Conservation (phyloP, 2,888 invertebrate genomes). For the Hirtodrosophila cameraria region DNA sequence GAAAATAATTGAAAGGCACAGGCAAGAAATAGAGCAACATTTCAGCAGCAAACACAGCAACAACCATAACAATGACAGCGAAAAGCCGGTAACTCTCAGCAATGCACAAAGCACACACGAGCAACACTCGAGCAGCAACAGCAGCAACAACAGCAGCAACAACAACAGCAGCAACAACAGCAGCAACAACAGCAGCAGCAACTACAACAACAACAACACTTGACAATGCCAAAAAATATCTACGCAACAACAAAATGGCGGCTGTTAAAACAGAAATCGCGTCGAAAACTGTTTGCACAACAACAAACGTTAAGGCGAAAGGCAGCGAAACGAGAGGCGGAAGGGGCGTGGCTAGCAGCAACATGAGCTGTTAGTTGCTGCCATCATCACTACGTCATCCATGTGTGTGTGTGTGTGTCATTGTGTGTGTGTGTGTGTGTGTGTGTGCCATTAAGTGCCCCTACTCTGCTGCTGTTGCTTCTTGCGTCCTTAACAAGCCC, state of each 20-base stretch:
- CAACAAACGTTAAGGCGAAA: not conserved
- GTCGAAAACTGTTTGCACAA: slow-evolving; percentile 53
- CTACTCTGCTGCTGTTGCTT: slow-evolving; percentile 1
- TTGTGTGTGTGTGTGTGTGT: slow-evolving; percentile 17
- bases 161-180: not conserved
- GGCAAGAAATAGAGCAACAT: slow-evolving; percentile 56
- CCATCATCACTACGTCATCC: slow-evolving; percentile 24
- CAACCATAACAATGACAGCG: slow-evolving; percentile 46
- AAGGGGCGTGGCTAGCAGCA: slow-evolving; percentile 7
- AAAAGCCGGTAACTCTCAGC: slow-evolving; percentile 49
- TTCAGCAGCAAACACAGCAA: slow-evolving; percentile 36
- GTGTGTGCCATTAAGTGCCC: slow-evolving; percentile 36
- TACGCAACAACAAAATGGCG: slow-evolving; percentile 58
- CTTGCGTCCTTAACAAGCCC: slow-evolving; percentile 1
- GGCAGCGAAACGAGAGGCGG: not conserved
- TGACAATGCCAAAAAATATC: slow-evolving; percentile 26
- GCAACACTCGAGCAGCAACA: not conserved
- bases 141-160: not conserved
- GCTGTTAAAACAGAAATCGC: slow-evolving; percentile 46
- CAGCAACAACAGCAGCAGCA: slow-evolving; percentile 19
- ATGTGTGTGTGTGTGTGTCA: not conserved
- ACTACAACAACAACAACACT: too few species aligned
- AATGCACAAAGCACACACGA: slow-evolving; percentile 18
- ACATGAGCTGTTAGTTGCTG: slow-evolving; percentile 7
- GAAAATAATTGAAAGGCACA: slow-evolving; percentile 17